These are phyloP conservation scores for Calyptomena viridis DNA, from an alignment of 2,113 vertebrate genomes.

Conservation along the genomic window DNA sequence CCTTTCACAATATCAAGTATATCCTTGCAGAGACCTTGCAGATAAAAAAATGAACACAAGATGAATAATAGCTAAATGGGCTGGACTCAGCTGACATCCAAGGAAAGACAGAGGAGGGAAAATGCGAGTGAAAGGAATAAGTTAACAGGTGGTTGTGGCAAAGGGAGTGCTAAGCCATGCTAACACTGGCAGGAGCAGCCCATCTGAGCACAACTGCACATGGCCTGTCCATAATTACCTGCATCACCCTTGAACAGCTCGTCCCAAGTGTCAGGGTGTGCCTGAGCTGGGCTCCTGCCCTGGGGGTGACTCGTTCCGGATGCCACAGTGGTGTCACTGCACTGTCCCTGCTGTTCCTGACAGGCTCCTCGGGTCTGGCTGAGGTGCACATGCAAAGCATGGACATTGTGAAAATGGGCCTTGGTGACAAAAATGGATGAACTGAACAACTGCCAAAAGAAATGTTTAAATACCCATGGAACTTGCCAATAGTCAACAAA, in stretches of 20 bases:
- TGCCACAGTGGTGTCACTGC: fast-evolving
- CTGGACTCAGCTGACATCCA: neutral
- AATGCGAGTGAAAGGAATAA: neutral
- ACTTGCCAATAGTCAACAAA: neutral
- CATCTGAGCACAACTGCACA: neutral
- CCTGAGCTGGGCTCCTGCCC: neutral
- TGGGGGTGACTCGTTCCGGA: fast-evolving
- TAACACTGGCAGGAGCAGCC: neutral
- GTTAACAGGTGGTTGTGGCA: neutral
- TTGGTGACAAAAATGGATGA: neutral
- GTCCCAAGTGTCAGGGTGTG: neutral
- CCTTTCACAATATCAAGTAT: neutral
- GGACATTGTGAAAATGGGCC: neutral
- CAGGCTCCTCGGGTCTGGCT: neutral
- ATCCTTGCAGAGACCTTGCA: neutral
- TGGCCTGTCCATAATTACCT: fast-evolving
- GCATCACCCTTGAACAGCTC: neutral
- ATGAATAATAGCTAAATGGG: neutral
- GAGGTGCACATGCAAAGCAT: neutral
- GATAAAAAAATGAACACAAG: neutral
- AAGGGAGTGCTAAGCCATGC: neutral
- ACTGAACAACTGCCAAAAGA: neutral
- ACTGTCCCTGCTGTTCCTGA: fast-evolving
- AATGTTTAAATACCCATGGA: neutral
- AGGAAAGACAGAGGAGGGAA: neutral